Evolutionary conservation across 2,888 invertebrate species (phyloP).

Genomic region (Carcina quercana): DNA sequence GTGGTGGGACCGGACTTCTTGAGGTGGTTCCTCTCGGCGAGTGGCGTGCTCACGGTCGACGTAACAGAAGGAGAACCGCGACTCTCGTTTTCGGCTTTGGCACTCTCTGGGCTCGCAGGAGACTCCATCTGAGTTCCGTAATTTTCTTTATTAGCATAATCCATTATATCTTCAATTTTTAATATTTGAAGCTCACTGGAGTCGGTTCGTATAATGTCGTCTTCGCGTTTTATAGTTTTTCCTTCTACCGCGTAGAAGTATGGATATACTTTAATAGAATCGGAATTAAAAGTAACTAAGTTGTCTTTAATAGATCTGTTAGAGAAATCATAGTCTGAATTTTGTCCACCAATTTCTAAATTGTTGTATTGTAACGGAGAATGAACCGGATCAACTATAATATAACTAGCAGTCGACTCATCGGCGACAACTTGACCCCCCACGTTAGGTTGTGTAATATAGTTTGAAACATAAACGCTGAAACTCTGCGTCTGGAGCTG

Average conservation of each 20-base stretch:
- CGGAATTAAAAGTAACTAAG: conserved; percentile 46
- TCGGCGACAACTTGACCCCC: conserved; percentile 80
- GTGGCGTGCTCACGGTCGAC: conserved; percentile 58
- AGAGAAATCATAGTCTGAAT: conserved; percentile 47
- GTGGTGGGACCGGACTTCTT: conserved; percentile 37
- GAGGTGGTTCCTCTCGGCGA: conserved; percentile 56
- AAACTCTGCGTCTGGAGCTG: conserved; percentile 76
- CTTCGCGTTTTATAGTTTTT: conserved; percentile 58
- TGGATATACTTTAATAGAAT: conserved; percentile 48
- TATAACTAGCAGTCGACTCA: conserved; percentile 67
- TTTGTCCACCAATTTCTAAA: conserved; percentile 44
- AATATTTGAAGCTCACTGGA: conserved; percentile 54
- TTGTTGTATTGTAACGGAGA: conserved; percentile 49
- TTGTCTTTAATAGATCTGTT: conserved; percentile 50
- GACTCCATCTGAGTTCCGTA: conserved; percentile 65
- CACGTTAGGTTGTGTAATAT: conserved; percentile 81
- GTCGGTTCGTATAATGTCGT: conserved; percentile 39
- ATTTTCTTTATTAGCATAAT: conserved; percentile 70
- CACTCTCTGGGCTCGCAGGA: conserved; percentile 64
- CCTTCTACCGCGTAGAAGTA: conserved; percentile 55
- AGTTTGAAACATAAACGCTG: conserved; percentile 75
- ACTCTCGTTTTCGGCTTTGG: conserved; percentile 55
- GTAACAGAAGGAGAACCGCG: conserved; percentile 50
- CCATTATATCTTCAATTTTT: conserved; percentile 67
- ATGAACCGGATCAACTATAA: conserved; percentile 59